These are phyloP conservation scores for Epinotia bilunana DNA, from an alignment of 2,888 invertebrate genomes.

Conservation along the genomic window DNA sequence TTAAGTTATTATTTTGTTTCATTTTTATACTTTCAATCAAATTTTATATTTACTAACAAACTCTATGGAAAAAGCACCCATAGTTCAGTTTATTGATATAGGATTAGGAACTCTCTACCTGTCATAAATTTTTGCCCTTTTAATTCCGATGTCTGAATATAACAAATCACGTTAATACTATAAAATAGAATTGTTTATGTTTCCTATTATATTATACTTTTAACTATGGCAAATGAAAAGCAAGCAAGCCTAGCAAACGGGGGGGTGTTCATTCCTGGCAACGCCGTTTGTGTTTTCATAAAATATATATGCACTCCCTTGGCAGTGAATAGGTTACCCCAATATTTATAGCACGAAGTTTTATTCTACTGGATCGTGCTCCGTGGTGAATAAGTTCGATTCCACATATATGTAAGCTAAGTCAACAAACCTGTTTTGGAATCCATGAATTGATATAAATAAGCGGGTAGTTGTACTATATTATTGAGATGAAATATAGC, in stretches of 20 bases:
- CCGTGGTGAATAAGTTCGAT: background rate
- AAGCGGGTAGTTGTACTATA: background rate
- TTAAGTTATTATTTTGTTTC: too few relatives aligned
- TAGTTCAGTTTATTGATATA: too few relatives aligned
- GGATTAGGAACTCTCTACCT: too few relatives aligned
- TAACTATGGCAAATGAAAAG: background rate
- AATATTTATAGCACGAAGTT: background rate
- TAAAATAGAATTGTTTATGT: background rate
- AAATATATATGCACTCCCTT: background rate
- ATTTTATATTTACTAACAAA: too few relatives aligned
- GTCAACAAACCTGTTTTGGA: background rate
- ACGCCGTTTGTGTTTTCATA: too few relatives aligned
- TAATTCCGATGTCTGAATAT: too few relatives aligned
- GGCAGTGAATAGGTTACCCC: background rate
- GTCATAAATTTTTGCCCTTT: too few relatives aligned
- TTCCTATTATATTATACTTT: background rate
- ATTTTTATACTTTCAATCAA: too few relatives aligned
- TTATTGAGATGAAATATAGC: background rate
- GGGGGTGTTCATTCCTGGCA: background rate
- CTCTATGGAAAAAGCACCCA: too few relatives aligned
- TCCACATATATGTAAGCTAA: background rate
- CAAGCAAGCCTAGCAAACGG: background rate
- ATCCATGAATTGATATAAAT: slow-evolving; percentile 3
- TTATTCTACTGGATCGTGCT: background rate
- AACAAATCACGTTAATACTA: too few relatives aligned